A percentile compares a stretch with the other conserved stretches of the same genome.
Evolutionary conservation across 2,888 invertebrate genomes (phyloP).

Genomic region (Leptarthrus brevirostris): DNA sequence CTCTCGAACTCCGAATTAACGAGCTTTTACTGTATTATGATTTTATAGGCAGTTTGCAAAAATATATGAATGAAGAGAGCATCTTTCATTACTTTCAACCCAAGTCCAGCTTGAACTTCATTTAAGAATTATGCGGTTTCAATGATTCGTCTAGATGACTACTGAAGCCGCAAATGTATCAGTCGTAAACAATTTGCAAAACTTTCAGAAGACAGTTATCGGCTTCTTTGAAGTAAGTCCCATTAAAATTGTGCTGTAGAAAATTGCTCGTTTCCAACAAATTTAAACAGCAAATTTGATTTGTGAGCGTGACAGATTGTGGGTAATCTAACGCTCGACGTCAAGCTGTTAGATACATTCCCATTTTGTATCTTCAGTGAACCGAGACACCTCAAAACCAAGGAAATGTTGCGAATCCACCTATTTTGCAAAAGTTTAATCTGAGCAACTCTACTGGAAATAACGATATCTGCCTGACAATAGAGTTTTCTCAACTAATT

Average conservation of each 20-base stretch:
- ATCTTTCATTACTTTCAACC: too few relatives aligned
- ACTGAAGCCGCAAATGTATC: too few relatives aligned
- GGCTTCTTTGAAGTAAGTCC: neutral
- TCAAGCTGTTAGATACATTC: neutral
- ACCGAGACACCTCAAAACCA: constrained; percentile 1
- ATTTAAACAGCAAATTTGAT: constrained; percentile 24
- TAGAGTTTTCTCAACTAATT: constrained; percentile 6
- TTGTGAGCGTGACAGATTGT: constrained; percentile 33
- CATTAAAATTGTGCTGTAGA: constrained; percentile 10
- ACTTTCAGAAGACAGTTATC: too few relatives aligned
- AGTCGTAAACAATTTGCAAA: too few relatives aligned
- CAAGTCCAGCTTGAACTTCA: too few relatives aligned
- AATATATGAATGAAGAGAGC: too few relatives aligned
- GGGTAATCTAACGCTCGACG: neutral
- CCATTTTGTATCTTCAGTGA: constrained; percentile 22
- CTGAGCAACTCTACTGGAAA: neutral
- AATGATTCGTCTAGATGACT: too few relatives aligned
- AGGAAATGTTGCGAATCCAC: neutral
- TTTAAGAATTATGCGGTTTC: too few relatives aligned
- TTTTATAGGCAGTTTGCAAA: too few relatives aligned
- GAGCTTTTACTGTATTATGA: too few relatives aligned
- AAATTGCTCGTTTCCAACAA: constrained; percentile 20
- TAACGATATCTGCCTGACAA: constrained; percentile 9
- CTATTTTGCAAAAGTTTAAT: neutral
- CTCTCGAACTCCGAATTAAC: too few relatives aligned